These are phyloP conservation scores for Phalacrocorax aristotelis DNA, from an alignment of 2,113 vertebrate genomes.

Conservation along the genomic window DNA sequence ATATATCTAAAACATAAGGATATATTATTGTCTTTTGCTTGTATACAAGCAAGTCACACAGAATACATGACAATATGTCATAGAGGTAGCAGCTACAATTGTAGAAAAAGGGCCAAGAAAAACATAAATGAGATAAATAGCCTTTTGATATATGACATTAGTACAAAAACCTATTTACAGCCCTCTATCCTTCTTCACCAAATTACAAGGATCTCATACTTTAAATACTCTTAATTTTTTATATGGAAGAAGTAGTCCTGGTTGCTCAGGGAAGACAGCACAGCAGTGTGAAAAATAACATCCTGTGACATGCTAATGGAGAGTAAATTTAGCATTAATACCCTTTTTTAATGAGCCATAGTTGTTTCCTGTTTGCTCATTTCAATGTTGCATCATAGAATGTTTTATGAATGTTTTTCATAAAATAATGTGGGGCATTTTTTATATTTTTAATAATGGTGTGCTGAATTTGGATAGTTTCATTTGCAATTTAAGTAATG, in stretches of 20 bases:
- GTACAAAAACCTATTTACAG: neutral
- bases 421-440: slow-evolving; percentile 51
- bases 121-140: neutral
- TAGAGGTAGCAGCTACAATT: neutral
- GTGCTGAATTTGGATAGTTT: slow-evolving; percentile 51
- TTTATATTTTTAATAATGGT: slow-evolving; percentile 53
- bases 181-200: neutral
- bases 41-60: neutral
- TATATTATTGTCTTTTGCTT: neutral
- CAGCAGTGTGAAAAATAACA: neutral
- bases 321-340: slow-evolving; percentile 38
- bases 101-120: neutral
- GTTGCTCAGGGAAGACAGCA: neutral
- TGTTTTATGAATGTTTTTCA: slow-evolving; percentile 49
- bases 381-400: slow-evolving; percentile 25
- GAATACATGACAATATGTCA: neutral
- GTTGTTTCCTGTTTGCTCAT: slow-evolving; percentile 28
- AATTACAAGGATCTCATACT: neutral
- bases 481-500: slow-evolving; percentile 67
- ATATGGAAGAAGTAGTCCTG: neutral
- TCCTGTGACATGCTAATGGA: neutral
- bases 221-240: neutral
- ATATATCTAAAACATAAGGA: neutral
- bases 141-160: neutral
- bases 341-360: neutral